Base-by-base conservation (phyloP, 1,140 invertebrate species). In the Mactra quadrangularis region DNA sequence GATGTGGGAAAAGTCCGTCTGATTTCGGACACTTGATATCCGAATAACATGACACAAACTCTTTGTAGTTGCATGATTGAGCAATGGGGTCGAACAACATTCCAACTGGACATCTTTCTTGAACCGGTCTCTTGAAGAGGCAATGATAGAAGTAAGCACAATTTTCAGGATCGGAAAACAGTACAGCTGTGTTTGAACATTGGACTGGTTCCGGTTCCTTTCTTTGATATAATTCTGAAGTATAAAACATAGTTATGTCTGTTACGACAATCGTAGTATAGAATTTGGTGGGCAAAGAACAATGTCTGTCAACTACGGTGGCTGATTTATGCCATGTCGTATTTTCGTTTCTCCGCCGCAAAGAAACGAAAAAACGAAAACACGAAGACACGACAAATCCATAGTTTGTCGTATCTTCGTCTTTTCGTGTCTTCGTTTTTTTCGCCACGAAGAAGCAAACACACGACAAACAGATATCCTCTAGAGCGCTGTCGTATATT, bases 131-230 rank as follows among this genome's bases (percentile, higher is more conserved):
- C 11, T 74, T 59, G 19, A 78, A 57, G 31, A 72, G 50, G 35
- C 86, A 87, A 59, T 87, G 85, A 52, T 84, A 85, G 35, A 82
- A 87, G 53, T 87, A 87, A 19, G 86, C 86, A 59, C 86, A 87
- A 35, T 87, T 87, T 25, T 78, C 71, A 0, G 77, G 77, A 57
- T 87, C 86, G 9, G 74, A 82, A 47, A 87, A 87, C 6, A 87
- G 45, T 13, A 47, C 52, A 3, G 62, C 13, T 13, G 15, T 47
- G 4, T 17, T 31, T 45, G 62, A 35, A 53, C 71, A 83, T 15
- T 53, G 31, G 45, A 77, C 68, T 57, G 70, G 76, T 6, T 84
- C 76, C n/a, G 66, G 57, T 38, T 84, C 76, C 31, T 77, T 77
- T n/a, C 70, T 55, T 15, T 68, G 74, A 57, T 74, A 70, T 17